phyloP scores from a whole-genome alignment of 2,797 vertebrate species.

The Myotis findleyi region DNA sequence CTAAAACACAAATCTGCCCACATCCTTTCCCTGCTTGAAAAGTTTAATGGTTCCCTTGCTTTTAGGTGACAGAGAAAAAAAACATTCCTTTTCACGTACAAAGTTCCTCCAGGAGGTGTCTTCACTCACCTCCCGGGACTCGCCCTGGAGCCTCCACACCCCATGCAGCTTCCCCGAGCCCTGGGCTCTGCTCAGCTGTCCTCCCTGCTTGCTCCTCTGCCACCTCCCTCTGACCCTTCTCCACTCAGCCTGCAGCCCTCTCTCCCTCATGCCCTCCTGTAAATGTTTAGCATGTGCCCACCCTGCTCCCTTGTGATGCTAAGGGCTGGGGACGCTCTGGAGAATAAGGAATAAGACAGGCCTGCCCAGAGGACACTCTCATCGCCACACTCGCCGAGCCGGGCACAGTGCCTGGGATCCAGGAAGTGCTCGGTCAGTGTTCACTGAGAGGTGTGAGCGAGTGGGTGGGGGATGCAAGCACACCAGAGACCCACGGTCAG shows the following conservation, averaged over 20 bases:
- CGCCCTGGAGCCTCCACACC: accelerated
- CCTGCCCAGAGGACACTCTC: neutral
- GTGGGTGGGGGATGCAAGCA: accelerated
- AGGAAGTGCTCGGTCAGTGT: accelerated
- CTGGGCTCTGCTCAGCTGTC: neutral
- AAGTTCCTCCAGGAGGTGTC: neutral
- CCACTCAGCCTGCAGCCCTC: neutral
- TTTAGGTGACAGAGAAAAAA: neutral
- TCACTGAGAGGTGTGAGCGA: accelerated
- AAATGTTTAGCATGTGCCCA: neutral
- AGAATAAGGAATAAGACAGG: neutral
- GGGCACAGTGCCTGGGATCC: neutral
- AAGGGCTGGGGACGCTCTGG: neutral
- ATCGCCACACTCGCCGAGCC: accelerated
- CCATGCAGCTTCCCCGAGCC: neutral
- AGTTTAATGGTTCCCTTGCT: neutral
- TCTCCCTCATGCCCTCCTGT: neutral
- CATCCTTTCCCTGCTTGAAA: neutral
- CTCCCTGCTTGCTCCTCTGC: neutral
- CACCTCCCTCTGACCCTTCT: neutral
- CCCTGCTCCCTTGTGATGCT: neutral
- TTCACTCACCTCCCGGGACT: neutral
- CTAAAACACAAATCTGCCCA: neutral
- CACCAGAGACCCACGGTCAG: accelerated
- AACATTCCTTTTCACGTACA: neutral